Base-by-base conservation (phyloP, 1,140 invertebrate species). In the Drosophila sulfurigaster region DNA sequence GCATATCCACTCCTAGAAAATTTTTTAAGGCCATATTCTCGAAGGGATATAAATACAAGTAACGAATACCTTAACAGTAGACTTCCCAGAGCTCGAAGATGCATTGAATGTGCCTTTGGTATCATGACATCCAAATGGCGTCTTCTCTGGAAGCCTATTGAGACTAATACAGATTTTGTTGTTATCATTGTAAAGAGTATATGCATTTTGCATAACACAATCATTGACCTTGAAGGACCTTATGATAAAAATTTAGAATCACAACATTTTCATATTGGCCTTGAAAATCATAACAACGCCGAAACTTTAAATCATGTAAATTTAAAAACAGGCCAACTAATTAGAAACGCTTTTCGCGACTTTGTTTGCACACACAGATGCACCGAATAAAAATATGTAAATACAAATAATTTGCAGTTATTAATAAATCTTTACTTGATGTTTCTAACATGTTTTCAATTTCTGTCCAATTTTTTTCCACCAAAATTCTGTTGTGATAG, bases 11-110 rank as follows among this genome's bases (percentile, higher is more conserved):
- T 94, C 16, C 60, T 59, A 35, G 16, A 60, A 58, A 73, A 92
- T 65, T 51, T 94, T 15, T 85, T 94, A 91, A 93, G 93, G 80
- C 93, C 93, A 66, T 94, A 54, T 54, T 20, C 63, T 20, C 35
- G 63, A 54, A 65, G 63, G 43, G 41, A 65, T 41, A 38, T 65
- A 35, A 52, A 32, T 41, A n/a, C 48, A 20, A 38, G 10, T 32
- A 54, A 65, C 38, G 63, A 65, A 54, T 54, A 65, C 28, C 43
- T 65, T 54, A 65, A 65, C 41, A 25, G 41, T 52, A 49, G 48
- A 35, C 48, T 65, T 30, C 54, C 63, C 30, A 49, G 46, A 54
- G 63, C 20, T 25, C 20, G 3, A 25, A 25, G 20, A 25, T 25
- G 20, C 3, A 25, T 25, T 4, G 20, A 25, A 25, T 25, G 20